Base-by-base conservation (phyloP, 2,888 invertebrate species). In the Eurois occulta region DNA sequence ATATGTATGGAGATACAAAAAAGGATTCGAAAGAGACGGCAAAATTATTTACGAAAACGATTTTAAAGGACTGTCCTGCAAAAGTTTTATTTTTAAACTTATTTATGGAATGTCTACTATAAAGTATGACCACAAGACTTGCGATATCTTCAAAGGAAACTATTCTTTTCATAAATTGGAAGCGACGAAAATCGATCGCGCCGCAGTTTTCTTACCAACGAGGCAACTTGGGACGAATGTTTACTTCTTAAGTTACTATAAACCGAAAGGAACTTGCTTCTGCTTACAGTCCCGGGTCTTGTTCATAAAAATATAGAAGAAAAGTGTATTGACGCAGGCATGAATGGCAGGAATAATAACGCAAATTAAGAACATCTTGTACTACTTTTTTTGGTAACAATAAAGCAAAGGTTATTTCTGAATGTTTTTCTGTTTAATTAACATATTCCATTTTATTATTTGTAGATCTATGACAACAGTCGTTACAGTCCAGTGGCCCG, bases 1-100 rank as follows among this genome's bases (percentile, higher is more conserved):
- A 43, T 80, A 71, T 8, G 38, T 70, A 24, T 77, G 77, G 83
- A 66, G 83, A 83, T 67, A 77, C 43, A 77, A 77, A 71, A 83
- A 32, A 1, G 80, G 80, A 55, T 70, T 41, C n/a, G 83, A 80
- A 67, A 80, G 28, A 69, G 58, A 80, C 10, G 66, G 80, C 1
- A 80, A 65, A 83, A 24, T 41, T 65, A n/a, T 28, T 6, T 62
- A 48, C n/a, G 64, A 77, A 35, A 41, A 77, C 18, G 78, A 83
- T 41, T 83, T 68, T 16, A 80, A 80, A 55, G 60, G 21, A 24
- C 38, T 80, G 4, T 60, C 77, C 2, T 80, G 77, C 28, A 77
- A 62, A 28, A 81, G 65, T 43, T 76, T 62, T 24, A 46, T 81
- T 55, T 81, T 70, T 18, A 81, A 80, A 67, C 5, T 80, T 18